Conservation (phyloP, 2,113 vertebrate genomes). For the Vimba vimba region DNA sequence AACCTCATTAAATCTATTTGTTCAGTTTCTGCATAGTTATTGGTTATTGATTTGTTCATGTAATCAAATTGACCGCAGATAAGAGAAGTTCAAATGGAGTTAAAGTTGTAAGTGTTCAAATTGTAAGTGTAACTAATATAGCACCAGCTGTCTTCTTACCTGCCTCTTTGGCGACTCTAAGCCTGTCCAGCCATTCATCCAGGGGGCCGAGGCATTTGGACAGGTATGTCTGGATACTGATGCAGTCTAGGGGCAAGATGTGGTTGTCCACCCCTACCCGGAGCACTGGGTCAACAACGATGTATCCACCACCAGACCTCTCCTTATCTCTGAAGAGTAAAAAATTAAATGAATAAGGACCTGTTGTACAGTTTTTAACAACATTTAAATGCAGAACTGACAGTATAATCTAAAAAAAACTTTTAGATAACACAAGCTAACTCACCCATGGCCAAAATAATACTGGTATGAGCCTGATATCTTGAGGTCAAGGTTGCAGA, state of each 20-base stretch:
- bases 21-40: not conserved
- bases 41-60: conserved; percentile 26
- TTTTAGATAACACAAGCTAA: not conserved
- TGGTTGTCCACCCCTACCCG: conserved; percentile 79
- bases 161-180: conserved; percentile 86
- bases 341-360: not conserved
- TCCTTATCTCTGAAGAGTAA: conserved; percentile 72
- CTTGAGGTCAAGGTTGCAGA: conserved; percentile 82
- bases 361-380: not conserved
- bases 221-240: conserved; percentile 86
- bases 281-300: conserved; percentile 89
- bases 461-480: conserved; percentile 89
- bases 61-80: conserved; percentile 33
- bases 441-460: conserved; percentile 85
- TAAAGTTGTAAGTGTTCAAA: not conserved
- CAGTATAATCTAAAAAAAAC: not conserved
- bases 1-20: not conserved
- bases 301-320: conserved; percentile 83
- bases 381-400: not conserved
- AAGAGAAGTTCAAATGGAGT: conserved; percentile 15
- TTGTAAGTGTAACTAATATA: not conserved
- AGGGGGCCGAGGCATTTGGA: conserved; percentile 87
- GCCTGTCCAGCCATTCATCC: conserved; percentile 84
- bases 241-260: conserved; percentile 82
- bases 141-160: conserved; percentile 69